Conservation (phyloP, 2,888 invertebrate species). For the Amaurobius ferox region DNA sequence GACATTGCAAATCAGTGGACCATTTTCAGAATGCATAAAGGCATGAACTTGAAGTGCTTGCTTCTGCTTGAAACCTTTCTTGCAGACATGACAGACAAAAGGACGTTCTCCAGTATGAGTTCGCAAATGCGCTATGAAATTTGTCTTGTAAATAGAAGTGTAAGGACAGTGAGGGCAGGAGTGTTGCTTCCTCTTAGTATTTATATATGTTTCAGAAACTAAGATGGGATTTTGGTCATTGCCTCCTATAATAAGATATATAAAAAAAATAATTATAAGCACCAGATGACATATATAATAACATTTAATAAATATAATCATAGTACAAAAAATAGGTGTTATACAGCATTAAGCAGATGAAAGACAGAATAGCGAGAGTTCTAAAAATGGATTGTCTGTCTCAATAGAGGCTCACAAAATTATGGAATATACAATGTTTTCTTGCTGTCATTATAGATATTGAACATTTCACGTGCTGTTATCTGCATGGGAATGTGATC, state of each 20-base stretch:
- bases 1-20: background rate
- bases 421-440: no score
- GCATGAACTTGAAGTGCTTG: slow-evolving; percentile 1
- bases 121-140: slow-evolving; percentile 27
- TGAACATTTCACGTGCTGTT: no score
- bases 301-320: no score
- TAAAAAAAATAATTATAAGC: no score
- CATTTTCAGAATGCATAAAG: background rate
- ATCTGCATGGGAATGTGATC: no score
- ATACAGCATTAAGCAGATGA: no score
- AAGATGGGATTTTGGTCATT: background rate
- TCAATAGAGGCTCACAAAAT: no score
- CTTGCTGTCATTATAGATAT: no score
- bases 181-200: background rate
- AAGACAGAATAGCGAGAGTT: no score
- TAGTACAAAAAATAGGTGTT: no score
- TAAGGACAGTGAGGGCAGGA: slow-evolving; percentile 30
- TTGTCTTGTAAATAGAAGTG: background rate
- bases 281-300: no score
- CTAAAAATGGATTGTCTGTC: no score
- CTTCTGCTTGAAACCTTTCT: slow-evolving; percentile 1
- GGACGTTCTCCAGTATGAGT: slow-evolving; percentile 38
- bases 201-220: background rate
- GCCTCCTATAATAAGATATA: background rate
- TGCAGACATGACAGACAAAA: slow-evolving; percentile 13